Evolutionary conservation across 2,113 vertebrate genomes (phyloP).

Genomic region (Bagarius yarrelli): DNA sequence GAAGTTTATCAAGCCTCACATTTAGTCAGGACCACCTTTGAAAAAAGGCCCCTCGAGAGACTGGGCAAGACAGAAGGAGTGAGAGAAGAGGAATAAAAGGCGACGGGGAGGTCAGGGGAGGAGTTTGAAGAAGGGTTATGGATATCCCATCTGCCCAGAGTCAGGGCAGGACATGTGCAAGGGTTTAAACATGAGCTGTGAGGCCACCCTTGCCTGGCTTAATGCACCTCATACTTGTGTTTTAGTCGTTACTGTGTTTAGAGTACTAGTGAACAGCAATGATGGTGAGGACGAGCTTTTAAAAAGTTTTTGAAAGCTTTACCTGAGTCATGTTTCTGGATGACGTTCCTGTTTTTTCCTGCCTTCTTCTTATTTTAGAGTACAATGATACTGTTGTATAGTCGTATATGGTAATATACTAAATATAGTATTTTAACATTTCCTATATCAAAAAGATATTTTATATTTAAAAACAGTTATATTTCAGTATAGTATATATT

Average conservation of each 20-base stretch:
- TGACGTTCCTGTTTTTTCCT: neutral
- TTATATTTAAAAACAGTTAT: too few relatives aligned
- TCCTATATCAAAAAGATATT: too few relatives aligned
- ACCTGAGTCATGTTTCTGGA: neutral
- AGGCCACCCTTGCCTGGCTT: neutral
- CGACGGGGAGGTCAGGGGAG: slow-evolving; percentile 35
- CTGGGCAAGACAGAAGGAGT: slow-evolving; percentile 49
- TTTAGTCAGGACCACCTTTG: slow-evolving; percentile 60
- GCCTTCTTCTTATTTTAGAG: too few relatives aligned
- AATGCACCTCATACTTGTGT: neutral
- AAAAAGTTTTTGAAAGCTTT: neutral
- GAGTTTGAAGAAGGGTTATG: slow-evolving; percentile 60
- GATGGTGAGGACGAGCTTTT: neutral
- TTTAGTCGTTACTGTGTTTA: neutral
- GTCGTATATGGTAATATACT: too few relatives aligned
- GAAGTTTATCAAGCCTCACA: slow-evolving; percentile 63
- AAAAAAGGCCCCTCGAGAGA: slow-evolving; percentile 53
- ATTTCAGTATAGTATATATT: neutral
- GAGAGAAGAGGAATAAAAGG: slow-evolving; percentile 45
- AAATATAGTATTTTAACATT: too few relatives aligned
- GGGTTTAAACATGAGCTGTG: slow-evolving; percentile 48
- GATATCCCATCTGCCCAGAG: slow-evolving; percentile 73
- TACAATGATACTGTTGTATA: too few relatives aligned
- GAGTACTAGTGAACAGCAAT: neutral
- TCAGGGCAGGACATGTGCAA: slow-evolving; percentile 58